Percentiles rank a stretch among this genome's conserved stretches.
These are phyloP conservation scores for Clamator glandarius DNA, from an alignment of 2,797 vertebrate species.

Conservation along the genomic window DNA sequence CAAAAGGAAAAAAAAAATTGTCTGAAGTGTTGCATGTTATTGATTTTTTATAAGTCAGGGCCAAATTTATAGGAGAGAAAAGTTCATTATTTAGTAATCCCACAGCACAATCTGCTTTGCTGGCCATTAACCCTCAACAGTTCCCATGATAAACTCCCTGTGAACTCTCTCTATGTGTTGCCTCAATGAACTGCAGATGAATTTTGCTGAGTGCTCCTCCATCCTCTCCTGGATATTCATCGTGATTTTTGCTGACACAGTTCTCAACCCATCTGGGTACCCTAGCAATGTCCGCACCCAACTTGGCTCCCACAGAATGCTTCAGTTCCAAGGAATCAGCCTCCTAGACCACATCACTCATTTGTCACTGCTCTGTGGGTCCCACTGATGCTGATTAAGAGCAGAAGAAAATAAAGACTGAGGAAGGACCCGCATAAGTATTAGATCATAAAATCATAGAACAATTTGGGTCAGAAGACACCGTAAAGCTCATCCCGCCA, in stretches of 20 bases:
- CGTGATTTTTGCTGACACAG: not conserved
- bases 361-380: not conserved
- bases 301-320: not conserved
- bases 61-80: conserved; percentile 62
- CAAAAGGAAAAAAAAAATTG: not conserved
- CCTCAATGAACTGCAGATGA: conserved; percentile 52
- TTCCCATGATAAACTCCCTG: conserved; percentile 35
- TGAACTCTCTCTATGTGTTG: conserved; percentile 47
- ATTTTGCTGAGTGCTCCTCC: not conserved
- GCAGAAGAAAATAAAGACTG: not conserved
- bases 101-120: conserved; percentile 52
- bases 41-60: conserved; percentile 64
- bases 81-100: conserved; percentile 71
- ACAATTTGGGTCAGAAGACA: too few species aligned
- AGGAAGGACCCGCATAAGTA: not conserved
- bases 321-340: not conserved
- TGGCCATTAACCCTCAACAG: conserved; percentile 62
- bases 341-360: not conserved
- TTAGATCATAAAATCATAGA: not conserved
- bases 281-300: accelerated
- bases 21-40: conserved; percentile 18
- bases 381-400: not conserved
- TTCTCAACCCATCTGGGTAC: not conserved
- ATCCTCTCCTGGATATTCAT: not conserved
- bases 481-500: too few species aligned